phyloP scores from a whole-genome alignment of 2,113 vertebrate genomes.

The Protobothrops flavoviridis region DNA sequence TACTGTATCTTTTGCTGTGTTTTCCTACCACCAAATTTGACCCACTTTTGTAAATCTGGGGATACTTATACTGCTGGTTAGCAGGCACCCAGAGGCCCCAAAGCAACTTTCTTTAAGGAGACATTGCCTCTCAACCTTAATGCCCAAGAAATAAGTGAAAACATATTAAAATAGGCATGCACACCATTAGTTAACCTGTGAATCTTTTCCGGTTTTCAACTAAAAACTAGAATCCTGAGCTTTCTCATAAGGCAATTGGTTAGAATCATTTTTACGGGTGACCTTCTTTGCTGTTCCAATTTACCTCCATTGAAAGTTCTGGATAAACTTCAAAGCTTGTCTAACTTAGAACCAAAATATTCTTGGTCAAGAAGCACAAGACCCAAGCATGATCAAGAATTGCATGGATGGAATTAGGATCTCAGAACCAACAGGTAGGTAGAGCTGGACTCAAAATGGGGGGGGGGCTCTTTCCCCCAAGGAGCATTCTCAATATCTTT shows the following conservation, averaged over 20 bases:
- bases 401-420: not conserved
- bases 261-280: not conserved
- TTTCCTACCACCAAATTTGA: not conserved
- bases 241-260: not conserved
- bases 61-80: not conserved
- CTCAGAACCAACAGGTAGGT: not conserved
- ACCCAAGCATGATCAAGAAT: not conserved
- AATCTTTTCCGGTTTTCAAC: not conserved
- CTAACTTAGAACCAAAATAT: not conserved
- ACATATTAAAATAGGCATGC: not conserved
- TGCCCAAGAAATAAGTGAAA: not conserved
- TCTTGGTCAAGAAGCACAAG: not conserved
- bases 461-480: not conserved
- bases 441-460: not conserved
- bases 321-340: not conserved
- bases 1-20: not conserved
- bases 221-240: not conserved
- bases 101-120: not conserved
- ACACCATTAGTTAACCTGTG: not conserved
- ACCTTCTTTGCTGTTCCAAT: not conserved
- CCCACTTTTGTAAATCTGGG: not conserved
- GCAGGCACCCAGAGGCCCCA: not conserved
- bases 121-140: not conserved
- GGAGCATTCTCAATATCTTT: not conserved
- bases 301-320: not conserved